Conservation (phyloP, 1,140 invertebrate genomes). For the Branchinecta lindahli region DNA sequence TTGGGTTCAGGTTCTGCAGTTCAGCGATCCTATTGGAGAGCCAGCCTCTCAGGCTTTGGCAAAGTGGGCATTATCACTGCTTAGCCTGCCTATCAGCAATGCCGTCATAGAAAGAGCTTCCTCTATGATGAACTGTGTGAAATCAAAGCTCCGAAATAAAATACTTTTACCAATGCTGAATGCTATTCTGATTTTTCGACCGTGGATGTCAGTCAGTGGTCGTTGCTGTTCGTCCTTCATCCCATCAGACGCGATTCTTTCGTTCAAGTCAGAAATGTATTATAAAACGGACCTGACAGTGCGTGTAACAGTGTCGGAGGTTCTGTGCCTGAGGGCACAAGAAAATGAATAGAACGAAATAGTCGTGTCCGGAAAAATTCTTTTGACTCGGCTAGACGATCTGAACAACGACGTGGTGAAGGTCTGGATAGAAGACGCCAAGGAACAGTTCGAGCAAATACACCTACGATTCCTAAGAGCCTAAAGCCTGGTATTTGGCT, state of each 20-base stretch:
- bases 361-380: no score
- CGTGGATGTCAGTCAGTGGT: not conserved
- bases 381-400: no score
- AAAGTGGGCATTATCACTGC: not conserved
- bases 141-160: not conserved
- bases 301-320: no score
- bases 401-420: no score
- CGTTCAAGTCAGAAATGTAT: not conserved
- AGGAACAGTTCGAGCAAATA: no score
- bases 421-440: no score
- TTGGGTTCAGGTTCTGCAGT: not conserved
- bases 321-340: no score
- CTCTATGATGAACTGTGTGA: not conserved
- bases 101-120: not conserved
- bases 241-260: not conserved
- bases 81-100: not conserved
- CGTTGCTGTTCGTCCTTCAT: not conserved
- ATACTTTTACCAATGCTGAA: not conserved
- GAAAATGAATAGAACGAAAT: no score
- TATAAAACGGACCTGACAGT: not conserved
- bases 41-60: not conserved
- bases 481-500: no score
- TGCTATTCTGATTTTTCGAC: not conserved
- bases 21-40: not conserved
- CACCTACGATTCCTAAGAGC: no score